Percentiles rank a stretch among this genome's conserved stretches.
phyloP scores from a whole-genome alignment of 2,888 invertebrate species.

The Drosophila longiperda region DNA sequence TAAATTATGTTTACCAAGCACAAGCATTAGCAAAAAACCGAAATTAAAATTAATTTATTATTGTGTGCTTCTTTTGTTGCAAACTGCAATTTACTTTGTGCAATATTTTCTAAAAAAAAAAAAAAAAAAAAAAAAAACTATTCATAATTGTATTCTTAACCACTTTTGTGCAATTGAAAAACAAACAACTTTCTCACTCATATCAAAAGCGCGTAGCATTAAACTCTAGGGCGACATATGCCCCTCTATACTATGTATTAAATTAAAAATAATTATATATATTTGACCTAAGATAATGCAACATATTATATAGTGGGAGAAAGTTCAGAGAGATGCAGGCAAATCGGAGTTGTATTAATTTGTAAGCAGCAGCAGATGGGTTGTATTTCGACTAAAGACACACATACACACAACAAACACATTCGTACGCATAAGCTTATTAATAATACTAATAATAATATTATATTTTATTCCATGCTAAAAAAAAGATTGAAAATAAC shows the following conservation, averaged over 20 bases:
- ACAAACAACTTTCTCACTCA: slow-evolving; percentile 60
- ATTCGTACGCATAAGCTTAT: slow-evolving; percentile 54
- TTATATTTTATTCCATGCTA: slow-evolving; percentile 62
- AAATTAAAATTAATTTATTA: slow-evolving; percentile 60
- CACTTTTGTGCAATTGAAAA: slow-evolving; percentile 71
- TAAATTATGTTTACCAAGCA: slow-evolving; percentile 73
- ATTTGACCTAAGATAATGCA: slow-evolving; percentile 46
- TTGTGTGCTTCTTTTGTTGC: slow-evolving; percentile 55
- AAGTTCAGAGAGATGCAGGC: slow-evolving; percentile 22
- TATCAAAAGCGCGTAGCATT: slow-evolving; percentile 72
- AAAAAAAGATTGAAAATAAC: slow-evolving; percentile 49
- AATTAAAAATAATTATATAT: slow-evolving; percentile 22
- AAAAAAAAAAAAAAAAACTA: slow-evolving; percentile 12
- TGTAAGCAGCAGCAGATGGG: slow-evolving; percentile 68
- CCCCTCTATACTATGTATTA: slow-evolving; percentile 34
- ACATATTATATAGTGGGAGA: slow-evolving; percentile 34
- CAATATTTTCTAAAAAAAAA: slow-evolving; percentile 57
- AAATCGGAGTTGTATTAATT: slow-evolving; percentile 65
- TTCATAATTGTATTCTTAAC: slow-evolving; percentile 45
- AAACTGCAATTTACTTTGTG: slow-evolving; percentile 63
- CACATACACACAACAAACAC: slow-evolving; percentile 25
- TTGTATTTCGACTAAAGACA: slow-evolving; percentile 65
- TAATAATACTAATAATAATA: slow-evolving; percentile 25
- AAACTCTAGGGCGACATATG: slow-evolving; percentile 34
- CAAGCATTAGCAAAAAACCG: slow-evolving; percentile 29